phyloP scores from a whole-genome alignment of 2,797 vertebrate species.

The Megaceryle alcyon region DNA sequence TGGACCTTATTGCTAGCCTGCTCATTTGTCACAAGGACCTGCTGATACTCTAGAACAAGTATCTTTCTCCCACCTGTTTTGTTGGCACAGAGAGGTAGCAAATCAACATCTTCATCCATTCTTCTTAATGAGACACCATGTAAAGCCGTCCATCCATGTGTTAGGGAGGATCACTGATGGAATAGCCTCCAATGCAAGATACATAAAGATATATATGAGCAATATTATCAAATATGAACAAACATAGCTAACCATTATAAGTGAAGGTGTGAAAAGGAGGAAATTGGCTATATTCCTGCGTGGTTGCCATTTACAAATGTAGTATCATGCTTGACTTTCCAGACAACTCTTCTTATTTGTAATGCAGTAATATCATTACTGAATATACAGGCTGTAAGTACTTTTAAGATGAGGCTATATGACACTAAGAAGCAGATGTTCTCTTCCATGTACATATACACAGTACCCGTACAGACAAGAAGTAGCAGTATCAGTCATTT shows the following conservation, averaged over 20 bases:
- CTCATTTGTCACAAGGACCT: background rate
- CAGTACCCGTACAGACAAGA: background rate
- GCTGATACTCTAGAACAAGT: background rate
- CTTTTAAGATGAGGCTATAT: background rate
- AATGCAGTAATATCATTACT: background rate
- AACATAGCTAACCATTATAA: background rate
- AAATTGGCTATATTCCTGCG: background rate
- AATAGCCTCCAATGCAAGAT: background rate
- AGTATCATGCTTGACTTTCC: background rate
- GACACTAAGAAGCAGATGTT: background rate
- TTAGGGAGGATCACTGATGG: background rate
- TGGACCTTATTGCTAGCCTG: background rate
- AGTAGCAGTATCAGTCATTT: background rate
- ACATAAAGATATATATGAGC: background rate
- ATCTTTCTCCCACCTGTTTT: background rate
- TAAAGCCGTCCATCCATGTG: background rate
- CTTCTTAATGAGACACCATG: background rate
- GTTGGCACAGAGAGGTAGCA: background rate
- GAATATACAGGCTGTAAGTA: background rate
- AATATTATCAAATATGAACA: background rate
- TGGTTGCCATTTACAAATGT: background rate
- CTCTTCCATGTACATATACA: background rate
- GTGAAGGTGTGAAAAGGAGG: background rate
- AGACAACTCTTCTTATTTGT: background rate
- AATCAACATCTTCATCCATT: background rate